Evolutionary conservation across 1,140 invertebrate species (phyloP).

Genomic region (Coptotermes formosanus): DNA sequence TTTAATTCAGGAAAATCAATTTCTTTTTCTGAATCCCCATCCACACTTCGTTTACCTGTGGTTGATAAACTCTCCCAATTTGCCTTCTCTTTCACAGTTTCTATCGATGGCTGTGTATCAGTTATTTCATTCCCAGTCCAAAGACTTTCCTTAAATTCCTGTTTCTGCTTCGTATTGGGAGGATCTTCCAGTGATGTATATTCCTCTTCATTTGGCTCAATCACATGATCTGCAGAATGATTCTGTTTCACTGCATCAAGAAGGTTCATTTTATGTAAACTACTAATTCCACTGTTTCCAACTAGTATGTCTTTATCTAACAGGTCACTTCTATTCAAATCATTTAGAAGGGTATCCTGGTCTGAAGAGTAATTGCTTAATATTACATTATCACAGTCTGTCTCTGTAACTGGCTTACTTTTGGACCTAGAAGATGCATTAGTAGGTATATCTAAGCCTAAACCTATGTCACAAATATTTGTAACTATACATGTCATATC

Average conservation of each 20-base stretch:
- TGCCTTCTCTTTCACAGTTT: constrained; percentile 15
- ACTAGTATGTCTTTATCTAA: constrained; percentile 30
- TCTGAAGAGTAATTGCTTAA: constrained; percentile 10
- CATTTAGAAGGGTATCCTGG: constrained; percentile 25
- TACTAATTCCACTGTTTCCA: background rate
- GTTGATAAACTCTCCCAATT: constrained; percentile 29
- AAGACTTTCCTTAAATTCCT: constrained; percentile 1
- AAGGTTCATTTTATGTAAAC: background rate
- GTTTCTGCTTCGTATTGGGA: background rate
- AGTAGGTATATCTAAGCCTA: constrained; percentile 27
- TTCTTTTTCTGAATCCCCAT: constrained; percentile 28
- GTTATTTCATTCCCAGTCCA: constrained; percentile 19
- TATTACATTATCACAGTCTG: constrained; percentile 1
- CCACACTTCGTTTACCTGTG: background rate
- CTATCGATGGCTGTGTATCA: background rate
- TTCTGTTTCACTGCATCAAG: background rate
- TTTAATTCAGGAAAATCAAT: constrained; percentile 33
- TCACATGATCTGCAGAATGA: background rate
- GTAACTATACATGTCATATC: constrained; percentile 29
- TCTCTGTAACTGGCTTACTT: constrained; percentile 12
- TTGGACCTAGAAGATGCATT: constrained; percentile 19
- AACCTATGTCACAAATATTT: constrained; percentile 28
- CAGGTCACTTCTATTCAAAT: constrained; percentile 24
- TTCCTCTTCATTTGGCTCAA: constrained; percentile 14
- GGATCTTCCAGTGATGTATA: background rate